Evolutionary conservation across 2,888 invertebrate genomes (phyloP), one percentile per base, ranked within the genome.

Genomic region (Diaphora mendica): DNA sequence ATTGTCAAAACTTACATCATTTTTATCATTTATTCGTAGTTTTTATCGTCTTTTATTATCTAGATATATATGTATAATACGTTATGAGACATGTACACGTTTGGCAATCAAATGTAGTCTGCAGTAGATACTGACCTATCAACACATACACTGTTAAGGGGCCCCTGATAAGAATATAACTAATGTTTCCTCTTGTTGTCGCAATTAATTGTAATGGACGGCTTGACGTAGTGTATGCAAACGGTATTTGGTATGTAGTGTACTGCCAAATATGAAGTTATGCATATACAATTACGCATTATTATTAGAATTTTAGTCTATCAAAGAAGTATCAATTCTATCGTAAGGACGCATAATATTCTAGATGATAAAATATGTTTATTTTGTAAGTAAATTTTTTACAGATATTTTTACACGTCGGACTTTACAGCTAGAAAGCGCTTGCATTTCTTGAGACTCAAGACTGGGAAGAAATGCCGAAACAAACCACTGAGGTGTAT

Each of bases 61-160:
- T 59, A 59, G 51, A 1, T 23, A 51, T 11, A 26, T 59, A n/a
- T 55, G 55, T 55, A 55, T n/a, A 11, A 55, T 55, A 51, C 51
- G 51, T 0, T 23, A 59, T 4, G n/a, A 26, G 26, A 26, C 26
- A 59, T 55, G 11, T 59, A 59, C 59, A 59, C 13, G n/a, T 26
- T 59, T 59, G 59, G 26, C 59, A 59, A 26, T 13, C 13, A 55
- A 55, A 55, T n/a, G n/a, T 9, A 55, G 15, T n/a, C n/a, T n/a
- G n/a, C 26, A 26, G 59, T 67, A 42, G 39, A 62, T 70, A 70
- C 55, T 64, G n/a, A 59, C 59, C 42, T 55, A 55, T 55, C 51
- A n/a, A 55, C 51, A n/a, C 23, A 55, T 9, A 55, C 51, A n/a
- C 51, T n/a, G 48, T n/a, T 42, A 44, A 15, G 67, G 48, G 67